Percentiles rank a stretch among this genome's conserved stretches.
Evolutionary conservation across 37 sponge, comb jelly and placozoan genomes (phyloP).

Genomic region (Agelas oroides): DNA sequence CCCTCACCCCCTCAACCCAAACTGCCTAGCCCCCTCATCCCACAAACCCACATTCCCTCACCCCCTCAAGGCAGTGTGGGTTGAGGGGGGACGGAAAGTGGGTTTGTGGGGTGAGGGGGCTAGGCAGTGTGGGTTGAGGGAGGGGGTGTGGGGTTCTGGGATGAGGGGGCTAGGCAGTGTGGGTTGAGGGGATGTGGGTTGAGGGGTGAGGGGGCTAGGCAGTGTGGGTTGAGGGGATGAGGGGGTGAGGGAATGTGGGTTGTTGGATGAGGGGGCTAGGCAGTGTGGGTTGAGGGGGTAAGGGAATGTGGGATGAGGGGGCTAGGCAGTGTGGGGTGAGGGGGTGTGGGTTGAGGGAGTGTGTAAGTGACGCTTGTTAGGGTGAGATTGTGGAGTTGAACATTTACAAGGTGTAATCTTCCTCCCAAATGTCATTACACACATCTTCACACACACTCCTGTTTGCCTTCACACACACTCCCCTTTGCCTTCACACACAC

Average conservation of each 20-base stretch:
- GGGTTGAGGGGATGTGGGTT: slow-evolving; percentile 30
- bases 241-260: too few species aligned
- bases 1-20: slow-evolving; percentile 62
- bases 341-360: slow-evolving; percentile 67
- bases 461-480: too few species aligned
- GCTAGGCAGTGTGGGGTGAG: slow-evolving; percentile 53
- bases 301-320: slow-evolving; percentile 21
- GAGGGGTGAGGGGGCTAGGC: slow-evolving; percentile 60
- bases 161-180: slow-evolving; percentile 18
- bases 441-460: too few species aligned
- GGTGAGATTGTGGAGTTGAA: too few species aligned
- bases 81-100: too few species aligned
- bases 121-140: slow-evolving; percentile 63
- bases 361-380: too few species aligned
- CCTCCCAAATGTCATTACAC: too few species aligned
- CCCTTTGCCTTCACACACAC: too few species aligned
- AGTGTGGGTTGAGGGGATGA: slow-evolving; percentile 64
- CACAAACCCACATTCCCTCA: too few species aligned
- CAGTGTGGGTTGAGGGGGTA: slow-evolving; percentile 70
- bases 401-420: too few species aligned
- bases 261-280: too few species aligned
- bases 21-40: slow-evolving; percentile 64
- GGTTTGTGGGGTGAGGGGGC: too few species aligned
- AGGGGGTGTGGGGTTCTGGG: slow-evolving; percentile 61
- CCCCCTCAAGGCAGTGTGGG: slow-evolving; percentile 67